Conservation (phyloP, 2,888 invertebrate genomes). For the Sarcophaga subvicina region DNA sequence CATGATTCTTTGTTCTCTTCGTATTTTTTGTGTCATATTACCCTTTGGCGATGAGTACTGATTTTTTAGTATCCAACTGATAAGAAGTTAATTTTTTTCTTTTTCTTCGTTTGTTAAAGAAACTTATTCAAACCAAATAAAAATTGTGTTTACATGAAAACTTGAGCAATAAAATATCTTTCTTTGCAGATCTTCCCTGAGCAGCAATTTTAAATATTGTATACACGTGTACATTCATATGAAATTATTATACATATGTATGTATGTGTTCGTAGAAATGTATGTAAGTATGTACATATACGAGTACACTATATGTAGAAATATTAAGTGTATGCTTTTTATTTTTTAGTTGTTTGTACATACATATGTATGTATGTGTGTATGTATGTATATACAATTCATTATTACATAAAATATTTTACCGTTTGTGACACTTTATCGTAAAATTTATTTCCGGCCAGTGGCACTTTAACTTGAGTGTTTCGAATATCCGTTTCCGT, state of each 20-base stretch:
- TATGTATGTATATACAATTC: neutral
- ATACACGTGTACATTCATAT: neutral
- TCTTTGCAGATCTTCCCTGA: neutral
- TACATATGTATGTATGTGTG: neutral
- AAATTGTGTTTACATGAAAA: neutral
- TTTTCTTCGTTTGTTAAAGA: neutral
- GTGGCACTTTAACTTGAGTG: slow-evolving; percentile 68
- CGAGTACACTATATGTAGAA: neutral
- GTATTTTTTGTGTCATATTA: neutral
- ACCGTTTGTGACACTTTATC: slow-evolving; percentile 62
- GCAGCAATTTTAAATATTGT: neutral
- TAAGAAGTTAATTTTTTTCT: slow-evolving; percentile 17
- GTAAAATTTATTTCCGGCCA: slow-evolving; percentile 67
- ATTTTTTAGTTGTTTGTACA: neutral
- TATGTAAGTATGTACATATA: neutral
- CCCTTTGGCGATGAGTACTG: neutral
- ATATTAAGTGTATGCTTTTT: too few species aligned
- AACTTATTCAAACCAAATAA: slow-evolving; percentile 12
- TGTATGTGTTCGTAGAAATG: neutral
- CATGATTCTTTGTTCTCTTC: neutral
- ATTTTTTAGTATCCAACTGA: neutral
- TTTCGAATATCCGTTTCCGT: slow-evolving; percentile 71
- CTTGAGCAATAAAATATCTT: slow-evolving; percentile 27
- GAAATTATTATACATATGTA: neutral
- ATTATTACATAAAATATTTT: slow-evolving; percentile 53